Evolutionary conservation across 2,797 vertebrate genomes (phyloP), one percentile per base, ranked within the genome.

Genomic region (Lates japonicus): DNA sequence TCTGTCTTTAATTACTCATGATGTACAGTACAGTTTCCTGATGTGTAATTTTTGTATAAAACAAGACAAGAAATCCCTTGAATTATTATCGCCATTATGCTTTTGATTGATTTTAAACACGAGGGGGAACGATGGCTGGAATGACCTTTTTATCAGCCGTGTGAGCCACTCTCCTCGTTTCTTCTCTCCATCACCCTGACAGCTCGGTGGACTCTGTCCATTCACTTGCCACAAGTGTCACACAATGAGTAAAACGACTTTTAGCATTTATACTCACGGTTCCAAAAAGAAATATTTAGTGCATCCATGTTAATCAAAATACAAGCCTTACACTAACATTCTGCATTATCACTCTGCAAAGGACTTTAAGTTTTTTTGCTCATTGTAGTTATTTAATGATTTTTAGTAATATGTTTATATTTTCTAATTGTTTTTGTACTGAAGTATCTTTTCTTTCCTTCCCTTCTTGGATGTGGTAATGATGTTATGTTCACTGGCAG

Each of bases 21-120:
- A 48, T 95, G 90, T 96, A 95, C 89, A 95, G 89, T 95, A 93
- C 89, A 93, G 87, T 93, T 88, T 93, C 83, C 77, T 52, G 46
- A 86, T 78, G 64, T 91, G 83, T 92, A 63, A 77, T 94, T 95
- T 88, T 91, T 89, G 83, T 96, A 92, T 91, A 91, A 82, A 83
- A 87, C 86, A 67, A 46, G 54, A 76, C 48, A 19, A 81, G 70
- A 74, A 68, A 69, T 51, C 64, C 72, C 74, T 74, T 76, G 35
- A 90, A 58, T 88, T 66, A 72, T 70, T 79, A 71, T 72, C 70
- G 5, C 54, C n/a, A 25, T 73, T 72, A 68, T 62, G 64, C 70
- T 83, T 84, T 82, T 78, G 74, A 80, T 84, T 80, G 75, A 78
- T 85, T 81, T 77, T 76, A 67, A 84, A 82, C 65, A 60, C 22